Percentiles rank a stretch among this genome's conserved stretches.
Conservation (phyloP, 2,888 invertebrate species). For the Latheticus oryzae region DNA sequence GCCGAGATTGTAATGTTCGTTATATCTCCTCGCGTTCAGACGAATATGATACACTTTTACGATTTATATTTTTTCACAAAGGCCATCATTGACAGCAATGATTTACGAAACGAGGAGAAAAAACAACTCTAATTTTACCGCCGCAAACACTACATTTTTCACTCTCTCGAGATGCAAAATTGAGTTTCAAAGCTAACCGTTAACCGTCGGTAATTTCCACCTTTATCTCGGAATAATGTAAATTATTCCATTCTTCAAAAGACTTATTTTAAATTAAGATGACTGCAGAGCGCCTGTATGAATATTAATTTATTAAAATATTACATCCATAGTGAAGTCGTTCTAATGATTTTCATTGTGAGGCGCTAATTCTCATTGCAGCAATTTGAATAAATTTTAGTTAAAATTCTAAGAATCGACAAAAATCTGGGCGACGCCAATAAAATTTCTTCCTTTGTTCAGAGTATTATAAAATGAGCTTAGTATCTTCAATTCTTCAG, state of each 20-base stretch:
- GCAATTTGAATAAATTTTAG: slow-evolving; percentile 32
- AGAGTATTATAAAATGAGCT: too few species aligned
- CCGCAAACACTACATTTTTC: neutral
- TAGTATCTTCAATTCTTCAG: too few species aligned
- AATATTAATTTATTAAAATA: slow-evolving; percentile 47
- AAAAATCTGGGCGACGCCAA: too few species aligned
- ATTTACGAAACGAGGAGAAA: too few species aligned
- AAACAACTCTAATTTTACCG: too few species aligned
- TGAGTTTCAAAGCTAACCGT: slow-evolving; percentile 31
- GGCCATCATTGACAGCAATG: too few species aligned
- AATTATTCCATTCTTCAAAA: slow-evolving; percentile 44
- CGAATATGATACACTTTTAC: slow-evolving; percentile 32
- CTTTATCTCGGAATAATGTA: slow-evolving; percentile 39
- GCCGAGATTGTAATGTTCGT: slow-evolving; percentile 52
- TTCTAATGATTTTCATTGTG: slow-evolving; percentile 41
- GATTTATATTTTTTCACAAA: slow-evolving; percentile 24
- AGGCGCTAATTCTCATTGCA: slow-evolving; percentile 33
- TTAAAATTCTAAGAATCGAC: slow-evolving; percentile 1
- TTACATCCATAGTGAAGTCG: slow-evolving; percentile 36
- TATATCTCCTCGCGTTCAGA: slow-evolving; percentile 22
- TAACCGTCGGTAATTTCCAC: slow-evolving; percentile 39
- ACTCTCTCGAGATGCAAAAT: slow-evolving; percentile 9
- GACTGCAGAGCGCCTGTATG: slow-evolving; percentile 42
- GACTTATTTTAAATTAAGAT: slow-evolving; percentile 45
- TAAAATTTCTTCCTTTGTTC: too few species aligned